A percentile compares a stretch with the other conserved stretches of the same genome.
phyloP scores from a whole-genome alignment of 2,113 vertebrate genomes.

The Isurus oxyrinchus region DNA sequence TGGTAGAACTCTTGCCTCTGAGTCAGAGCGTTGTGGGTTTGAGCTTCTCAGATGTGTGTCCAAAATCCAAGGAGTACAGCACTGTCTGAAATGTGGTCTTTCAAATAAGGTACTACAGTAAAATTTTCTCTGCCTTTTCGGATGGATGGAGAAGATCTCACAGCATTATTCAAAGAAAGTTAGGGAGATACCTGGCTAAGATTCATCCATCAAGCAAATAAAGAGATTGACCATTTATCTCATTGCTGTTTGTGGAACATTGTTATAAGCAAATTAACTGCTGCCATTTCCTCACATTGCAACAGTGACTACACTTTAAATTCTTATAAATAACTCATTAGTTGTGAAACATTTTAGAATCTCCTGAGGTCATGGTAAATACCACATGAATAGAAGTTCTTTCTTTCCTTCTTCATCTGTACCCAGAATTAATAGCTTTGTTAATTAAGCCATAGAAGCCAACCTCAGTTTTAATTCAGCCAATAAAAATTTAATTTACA shows the following conservation, averaged over 20 bases:
- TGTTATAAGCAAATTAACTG: background rate
- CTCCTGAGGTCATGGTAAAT: background rate
- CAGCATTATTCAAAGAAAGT: background rate
- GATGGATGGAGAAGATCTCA: background rate
- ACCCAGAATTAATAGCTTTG: background rate
- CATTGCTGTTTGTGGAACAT: background rate
- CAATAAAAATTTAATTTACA: background rate
- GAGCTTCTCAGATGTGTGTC: background rate
- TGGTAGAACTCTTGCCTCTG: background rate
- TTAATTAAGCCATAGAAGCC: background rate
- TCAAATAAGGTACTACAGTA: background rate
- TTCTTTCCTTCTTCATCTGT: background rate
- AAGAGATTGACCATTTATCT: background rate
- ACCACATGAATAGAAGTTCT: background rate
- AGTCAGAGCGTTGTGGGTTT: background rate
- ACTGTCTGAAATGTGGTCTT: background rate
- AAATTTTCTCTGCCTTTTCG: background rate
- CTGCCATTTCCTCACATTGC: background rate
- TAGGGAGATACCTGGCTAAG: background rate
- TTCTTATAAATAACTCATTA: background rate
- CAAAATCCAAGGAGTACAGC: background rate
- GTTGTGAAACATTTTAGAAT: background rate
- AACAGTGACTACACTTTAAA: background rate
- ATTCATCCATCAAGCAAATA: background rate
- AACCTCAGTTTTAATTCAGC: background rate